Percentiles rank a stretch among this genome's conserved stretches.
Evolutionary conservation across 2,113 vertebrate genomes (phyloP).

Genomic region (Misgurnus mizolepis): DNA sequence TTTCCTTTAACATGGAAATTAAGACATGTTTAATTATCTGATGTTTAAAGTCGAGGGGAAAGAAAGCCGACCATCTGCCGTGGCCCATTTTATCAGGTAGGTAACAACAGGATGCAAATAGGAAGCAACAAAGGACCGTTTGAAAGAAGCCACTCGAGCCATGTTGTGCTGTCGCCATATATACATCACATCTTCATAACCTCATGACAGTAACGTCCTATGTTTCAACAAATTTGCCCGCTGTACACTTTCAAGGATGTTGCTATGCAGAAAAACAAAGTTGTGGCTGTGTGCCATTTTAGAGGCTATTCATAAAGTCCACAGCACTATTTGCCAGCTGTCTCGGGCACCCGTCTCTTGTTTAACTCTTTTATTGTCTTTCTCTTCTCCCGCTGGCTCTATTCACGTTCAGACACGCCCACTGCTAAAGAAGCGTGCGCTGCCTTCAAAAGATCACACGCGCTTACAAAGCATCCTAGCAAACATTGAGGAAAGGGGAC

Average conservation of each 20-base stretch:
- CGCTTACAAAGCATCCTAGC: background rate
- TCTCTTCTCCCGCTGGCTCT: slow-evolving; percentile 53
- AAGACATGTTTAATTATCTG: slow-evolving; percentile 73
- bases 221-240: slow-evolving; percentile 18
- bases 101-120: slow-evolving; percentile 36
- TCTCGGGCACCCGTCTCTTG: slow-evolving; percentile 54
- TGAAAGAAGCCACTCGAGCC: background rate
- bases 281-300: slow-evolving; percentile 9
- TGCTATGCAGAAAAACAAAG: slow-evolving; percentile 17
- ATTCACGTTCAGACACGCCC: slow-evolving; percentile 52
- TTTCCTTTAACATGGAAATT: slow-evolving; percentile 72
- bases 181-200: background rate
- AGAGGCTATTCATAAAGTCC: slow-evolving; percentile 52
- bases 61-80: slow-evolving; percentile 77
- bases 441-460: slow-evolving; percentile 25
- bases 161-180: background rate
- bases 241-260: background rate
- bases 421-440: slow-evolving; percentile 54
- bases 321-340: slow-evolving; percentile 66
- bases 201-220: background rate
- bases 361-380: slow-evolving; percentile 55
- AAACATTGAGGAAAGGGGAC: background rate
- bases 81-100: slow-evolving; percentile 16
- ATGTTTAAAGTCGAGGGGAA: slow-evolving; percentile 68
- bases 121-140: background rate